phyloP scores from a whole-genome alignment of 53 echinoderm and acorn worm genomes.

The Henricia sp. region DNA sequence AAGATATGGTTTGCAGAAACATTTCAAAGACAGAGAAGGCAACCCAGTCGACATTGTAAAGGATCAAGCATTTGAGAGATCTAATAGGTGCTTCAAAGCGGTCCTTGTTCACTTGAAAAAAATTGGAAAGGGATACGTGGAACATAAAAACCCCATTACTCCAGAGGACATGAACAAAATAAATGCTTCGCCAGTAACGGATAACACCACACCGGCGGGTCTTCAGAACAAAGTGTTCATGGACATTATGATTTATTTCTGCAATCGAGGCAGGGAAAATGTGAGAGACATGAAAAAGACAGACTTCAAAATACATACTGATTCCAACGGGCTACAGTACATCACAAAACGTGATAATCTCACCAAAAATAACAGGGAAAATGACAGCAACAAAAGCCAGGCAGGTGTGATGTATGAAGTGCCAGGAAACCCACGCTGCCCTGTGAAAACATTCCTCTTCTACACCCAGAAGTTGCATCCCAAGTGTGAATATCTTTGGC shows the following conservation, averaged over 20 bases:
- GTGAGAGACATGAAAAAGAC: conserved; percentile 44
- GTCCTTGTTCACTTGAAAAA: conserved; percentile 50
- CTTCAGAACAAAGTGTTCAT: conserved; percentile 67
- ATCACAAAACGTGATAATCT: conserved; percentile 49
- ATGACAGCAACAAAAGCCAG: conserved; percentile 35
- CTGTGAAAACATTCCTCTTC: no score
- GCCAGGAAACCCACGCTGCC: conserved; percentile 44
- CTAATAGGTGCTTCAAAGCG: conserved; percentile 46
- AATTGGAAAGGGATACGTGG: conserved; percentile 53
- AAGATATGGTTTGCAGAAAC: conserved; percentile 38
- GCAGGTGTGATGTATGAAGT: conserved; percentile 60
- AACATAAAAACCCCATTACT: conserved; percentile 56
- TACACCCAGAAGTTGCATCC: no score
- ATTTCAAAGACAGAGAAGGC: conserved; percentile 9
- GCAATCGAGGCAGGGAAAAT: conserved; percentile 63
- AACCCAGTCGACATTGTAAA: conserved; percentile 33
- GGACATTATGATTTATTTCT: conserved; percentile 59
- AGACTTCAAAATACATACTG: conserved; percentile 48
- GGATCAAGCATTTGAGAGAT: conserved; percentile 16
- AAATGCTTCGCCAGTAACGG: conserved; percentile 35
- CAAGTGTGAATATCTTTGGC: no score
- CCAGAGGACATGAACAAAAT: conserved; percentile 62
- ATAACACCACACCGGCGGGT: conserved; percentile 50
- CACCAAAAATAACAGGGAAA: conserved; percentile 64
- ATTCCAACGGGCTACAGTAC: conserved; percentile 35